phyloP scores from a whole-genome alignment of 2,888 invertebrate species.

The Pegoplata infirma region DNA sequence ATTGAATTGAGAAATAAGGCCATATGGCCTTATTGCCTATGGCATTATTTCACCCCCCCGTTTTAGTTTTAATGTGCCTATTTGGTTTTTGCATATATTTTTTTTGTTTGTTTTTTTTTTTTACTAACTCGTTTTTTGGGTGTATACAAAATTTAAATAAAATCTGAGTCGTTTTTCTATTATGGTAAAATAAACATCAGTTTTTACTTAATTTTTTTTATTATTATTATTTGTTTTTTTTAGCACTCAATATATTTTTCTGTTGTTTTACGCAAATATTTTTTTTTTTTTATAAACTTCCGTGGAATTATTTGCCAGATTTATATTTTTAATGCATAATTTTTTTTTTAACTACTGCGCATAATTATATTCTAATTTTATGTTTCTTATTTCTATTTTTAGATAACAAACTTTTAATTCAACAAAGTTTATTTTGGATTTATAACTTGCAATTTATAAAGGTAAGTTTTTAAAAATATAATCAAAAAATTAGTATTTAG shows the following conservation, averaged over 20 bases:
- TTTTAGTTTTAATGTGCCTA: no score
- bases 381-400: slow-evolving; percentile 22
- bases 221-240: background rate
- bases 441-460: slow-evolving; percentile 23
- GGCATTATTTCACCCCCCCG: no score
- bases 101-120: background rate
- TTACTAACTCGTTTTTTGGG: background rate
- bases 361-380: slow-evolving; percentile 38
- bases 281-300: slow-evolving; percentile 7
- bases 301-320: background rate
- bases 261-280: slow-evolving; percentile 14
- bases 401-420: slow-evolving; percentile 47
- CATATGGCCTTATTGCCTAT: no score
- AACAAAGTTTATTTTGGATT: slow-evolving; percentile 16
- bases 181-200: slow-evolving; percentile 1
- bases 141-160: background rate
- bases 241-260: background rate
- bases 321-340: background rate
- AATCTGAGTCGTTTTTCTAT: background rate
- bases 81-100: no score
- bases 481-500: no score
- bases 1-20: no score
- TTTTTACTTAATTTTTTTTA: background rate
- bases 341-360: slow-evolving; percentile 38
- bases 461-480: slow-evolving; percentile 45